Percentiles rank a stretch among this genome's conserved stretches.
Evolutionary conservation across 23 tunicate species (phyloP).

Genomic region (Ascidia mentula): DNA sequence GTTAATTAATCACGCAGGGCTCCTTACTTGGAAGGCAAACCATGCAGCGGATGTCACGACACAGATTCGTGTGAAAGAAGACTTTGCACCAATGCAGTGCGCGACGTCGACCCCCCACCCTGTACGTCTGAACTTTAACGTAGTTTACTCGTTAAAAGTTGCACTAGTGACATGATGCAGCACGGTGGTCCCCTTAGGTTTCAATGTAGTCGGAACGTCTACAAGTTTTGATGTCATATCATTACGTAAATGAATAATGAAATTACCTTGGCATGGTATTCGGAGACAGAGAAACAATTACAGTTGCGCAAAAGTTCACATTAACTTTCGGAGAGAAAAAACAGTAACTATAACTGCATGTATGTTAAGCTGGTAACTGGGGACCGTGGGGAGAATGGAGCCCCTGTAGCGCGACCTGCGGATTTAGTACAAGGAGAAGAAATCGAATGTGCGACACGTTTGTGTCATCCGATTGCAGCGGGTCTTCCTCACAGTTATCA

Average conservation of each 20-base stretch:
- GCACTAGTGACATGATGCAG: too few relatives aligned
- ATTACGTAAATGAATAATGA: too few relatives aligned
- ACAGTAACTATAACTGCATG: not conserved
- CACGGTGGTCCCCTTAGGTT: too few relatives aligned
- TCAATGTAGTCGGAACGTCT: too few relatives aligned
- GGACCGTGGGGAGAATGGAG: constrained; percentile 32
- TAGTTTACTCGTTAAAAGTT: too few relatives aligned
- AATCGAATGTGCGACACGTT: constrained; percentile 28
- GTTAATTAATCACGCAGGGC: not conserved
- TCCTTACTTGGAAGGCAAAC: constrained; percentile 10
- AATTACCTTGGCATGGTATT: too few relatives aligned
- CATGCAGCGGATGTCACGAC: constrained; percentile 15
- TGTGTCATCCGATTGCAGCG: constrained; percentile 32
- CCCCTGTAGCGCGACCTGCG: constrained; percentile 27
- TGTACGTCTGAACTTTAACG: not conserved
- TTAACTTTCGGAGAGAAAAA: too few relatives aligned
- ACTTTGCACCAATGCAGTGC: constrained; percentile 33
- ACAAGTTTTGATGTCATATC: too few relatives aligned
- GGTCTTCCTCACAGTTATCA: not conserved
- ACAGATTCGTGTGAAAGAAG: constrained; percentile 35
- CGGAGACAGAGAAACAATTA: too few relatives aligned
- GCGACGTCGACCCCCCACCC: constrained; percentile 8
- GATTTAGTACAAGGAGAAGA: constrained; percentile 24
- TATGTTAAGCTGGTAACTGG: constrained; percentile 23
- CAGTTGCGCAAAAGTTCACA: too few relatives aligned